Base-by-base conservation (phyloP, 2,797 vertebrate species). In the Lophius americanus region DNA sequence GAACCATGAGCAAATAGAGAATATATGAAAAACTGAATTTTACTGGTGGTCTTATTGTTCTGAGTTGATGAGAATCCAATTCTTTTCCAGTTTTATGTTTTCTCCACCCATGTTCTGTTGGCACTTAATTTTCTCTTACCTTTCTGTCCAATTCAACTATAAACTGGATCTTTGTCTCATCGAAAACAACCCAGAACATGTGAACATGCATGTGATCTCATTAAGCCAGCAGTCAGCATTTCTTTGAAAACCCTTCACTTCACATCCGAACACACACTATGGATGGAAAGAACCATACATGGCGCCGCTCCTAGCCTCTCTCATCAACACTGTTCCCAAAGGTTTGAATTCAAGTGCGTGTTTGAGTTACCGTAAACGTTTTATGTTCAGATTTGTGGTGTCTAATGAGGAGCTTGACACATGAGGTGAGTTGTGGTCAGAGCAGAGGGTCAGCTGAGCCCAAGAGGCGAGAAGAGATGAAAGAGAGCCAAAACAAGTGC, bases 201-300 rank as follows among this genome's bases (percentile, higher is more conserved):
- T 84, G 83, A 70, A 76, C 79, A 85, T 64, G 65, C 88, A 85
- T 76, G 82, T 87, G 78, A 90, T 72, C 73, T 49, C 72, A 63
- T 62, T 82, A 39, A 75, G 70, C 67, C 60, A 50, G 48, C 12
- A 68, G 50, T 54, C 66, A 41, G 55, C 76, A 61, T 60, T 52
- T 73, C 57, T 65, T 47, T 73, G 57, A 75, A 75, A 42, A 42
- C 33, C 58, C 42, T 51, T 14, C 36, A 42, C 54, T 48, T 38
- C 8, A 67, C 64, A 71, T n/a, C 38, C 41, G n/a, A 4, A 14
- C 9, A 33, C 35, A 54, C 23, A 44, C 59, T 51, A 50, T 41
- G 9, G 6, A 38, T 6, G 6, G 33, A 64, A 54, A 46, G 33
- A 64, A 9, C 36, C 51, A 47, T 51, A 58, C 38, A 56, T 51